phyloP scores from a whole-genome alignment of 1,140 invertebrate species.

The Mya arenaria region DNA sequence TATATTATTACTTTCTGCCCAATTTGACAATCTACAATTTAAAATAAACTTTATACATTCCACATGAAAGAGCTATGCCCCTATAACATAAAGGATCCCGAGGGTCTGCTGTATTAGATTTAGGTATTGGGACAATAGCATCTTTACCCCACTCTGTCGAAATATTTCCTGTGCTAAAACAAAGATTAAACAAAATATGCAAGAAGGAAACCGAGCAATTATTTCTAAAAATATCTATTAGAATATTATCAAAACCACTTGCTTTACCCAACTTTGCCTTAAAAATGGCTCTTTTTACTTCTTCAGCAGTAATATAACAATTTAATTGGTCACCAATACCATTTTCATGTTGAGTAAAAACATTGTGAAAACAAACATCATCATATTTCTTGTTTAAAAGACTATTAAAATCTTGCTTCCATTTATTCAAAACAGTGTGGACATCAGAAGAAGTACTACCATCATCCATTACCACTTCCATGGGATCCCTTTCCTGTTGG shows the following conservation, averaged over 20 bases:
- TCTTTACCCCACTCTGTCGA: neutral
- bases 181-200: slow-evolving; percentile 1
- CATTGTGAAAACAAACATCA: neutral
- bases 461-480: slow-evolving; percentile 4
- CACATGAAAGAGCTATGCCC: neutral
- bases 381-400: neutral
- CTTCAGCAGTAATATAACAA: neutral
- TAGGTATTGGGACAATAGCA: slow-evolving; percentile 35
- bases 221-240: neutral
- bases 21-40: slow-evolving; percentile 10
- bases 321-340: neutral
- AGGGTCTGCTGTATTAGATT: neutral
- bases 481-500: neutral
- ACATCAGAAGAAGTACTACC: neutral
- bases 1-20: neutral
- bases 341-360: neutral
- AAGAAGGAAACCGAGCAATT: neutral
- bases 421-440: neutral
- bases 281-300: neutral
- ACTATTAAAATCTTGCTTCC: slow-evolving; percentile 7
- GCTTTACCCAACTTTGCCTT: slow-evolving; percentile 3
- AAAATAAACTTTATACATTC: slow-evolving; percentile 42
- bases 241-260: neutral
- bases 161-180: slow-evolving; percentile 11
- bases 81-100: neutral